A percentile compares a stretch with the other conserved stretches of the same genome.
Evolutionary conservation across 2,797 vertebrate genomes (phyloP).

Genomic region (Australoheros facetus): DNA sequence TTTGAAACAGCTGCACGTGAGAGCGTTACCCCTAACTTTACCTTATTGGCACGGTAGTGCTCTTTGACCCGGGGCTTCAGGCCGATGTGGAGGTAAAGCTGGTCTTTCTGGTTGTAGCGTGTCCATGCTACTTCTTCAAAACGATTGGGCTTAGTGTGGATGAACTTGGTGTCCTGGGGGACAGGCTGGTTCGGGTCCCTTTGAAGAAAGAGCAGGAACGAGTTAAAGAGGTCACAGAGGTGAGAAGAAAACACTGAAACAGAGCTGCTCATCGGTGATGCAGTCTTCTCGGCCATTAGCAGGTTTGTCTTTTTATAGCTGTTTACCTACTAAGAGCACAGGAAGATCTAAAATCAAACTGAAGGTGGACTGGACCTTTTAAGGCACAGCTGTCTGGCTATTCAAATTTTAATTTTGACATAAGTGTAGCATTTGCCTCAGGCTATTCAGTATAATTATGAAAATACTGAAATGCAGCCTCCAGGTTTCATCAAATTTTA

Average conservation of each 20-base stretch:
- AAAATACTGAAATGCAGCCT: conserved; percentile 46
- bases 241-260: not conserved
- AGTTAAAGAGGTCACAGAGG: conserved; percentile 2
- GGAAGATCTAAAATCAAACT: conserved; percentile 5
- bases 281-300: not conserved
- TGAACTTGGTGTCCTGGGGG: conserved; percentile 99
- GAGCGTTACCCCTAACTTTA: conserved; percentile 50
- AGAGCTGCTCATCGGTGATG: too few relatives aligned
- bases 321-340: not conserved
- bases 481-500: conserved; percentile 52
- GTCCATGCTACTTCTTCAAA: conserved; percentile 99
- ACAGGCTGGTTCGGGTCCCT: conserved; percentile 99
- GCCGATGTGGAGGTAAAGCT: conserved; percentile 98
- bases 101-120: conserved; percentile 98
- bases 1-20: not conserved
- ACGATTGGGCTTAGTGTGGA: conserved; percentile 98
- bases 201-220: conserved; percentile 10
- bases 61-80: conserved; percentile 99
- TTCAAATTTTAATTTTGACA: conserved; percentile 46
- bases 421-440: conserved; percentile 34
- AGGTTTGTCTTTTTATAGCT: not conserved
- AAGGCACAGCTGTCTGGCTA: conserved; percentile 26
- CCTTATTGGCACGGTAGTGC: conserved; percentile 98
- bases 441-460: conserved; percentile 61
- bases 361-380: conserved; percentile 3